These are phyloP conservation scores for Helleia helle DNA, from an alignment of 2,888 invertebrate species.

Conservation along the genomic window DNA sequence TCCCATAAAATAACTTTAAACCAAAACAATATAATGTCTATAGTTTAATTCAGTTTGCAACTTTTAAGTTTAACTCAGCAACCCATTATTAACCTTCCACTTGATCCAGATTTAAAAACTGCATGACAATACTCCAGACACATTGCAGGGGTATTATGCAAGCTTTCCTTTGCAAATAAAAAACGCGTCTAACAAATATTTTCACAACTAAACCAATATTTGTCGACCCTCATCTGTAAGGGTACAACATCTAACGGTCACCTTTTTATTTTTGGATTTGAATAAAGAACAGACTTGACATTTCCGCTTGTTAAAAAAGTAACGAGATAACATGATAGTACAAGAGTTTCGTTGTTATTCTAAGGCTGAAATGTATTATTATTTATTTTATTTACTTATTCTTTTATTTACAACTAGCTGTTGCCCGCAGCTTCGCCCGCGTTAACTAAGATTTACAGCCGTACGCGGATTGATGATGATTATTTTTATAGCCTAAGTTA, in stretches of 20 bases:
- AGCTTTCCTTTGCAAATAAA: slow-evolving; percentile 43
- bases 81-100: slow-evolving; percentile 52
- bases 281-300: slow-evolving; percentile 36
- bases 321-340: background rate
- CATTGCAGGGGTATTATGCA: slow-evolving; percentile 40
- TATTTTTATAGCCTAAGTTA: too few species aligned
- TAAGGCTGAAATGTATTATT: too few species aligned
- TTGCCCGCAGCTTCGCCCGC: too few species aligned
- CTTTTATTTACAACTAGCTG: too few species aligned
- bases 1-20: too few species aligned
- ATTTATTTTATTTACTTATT: too few species aligned
- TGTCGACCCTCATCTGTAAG: slow-evolving; percentile 60
- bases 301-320: background rate
- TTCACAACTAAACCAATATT: slow-evolving; percentile 71
- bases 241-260: slow-evolving; percentile 33
- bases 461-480: too few species aligned
- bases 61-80: slow-evolving; percentile 19
- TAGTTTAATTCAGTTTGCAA: background rate
- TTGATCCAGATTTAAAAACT: slow-evolving; percentile 65
- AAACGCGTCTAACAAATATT: slow-evolving; percentile 61
- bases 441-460: too few species aligned
- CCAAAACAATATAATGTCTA: too few species aligned
- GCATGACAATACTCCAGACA: slow-evolving; percentile 52
- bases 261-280: slow-evolving; percentile 32
- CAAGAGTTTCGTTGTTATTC: too few species aligned